Conservation (phyloP, 2,113 vertebrate species). For the Lampris incognitus region DNA sequence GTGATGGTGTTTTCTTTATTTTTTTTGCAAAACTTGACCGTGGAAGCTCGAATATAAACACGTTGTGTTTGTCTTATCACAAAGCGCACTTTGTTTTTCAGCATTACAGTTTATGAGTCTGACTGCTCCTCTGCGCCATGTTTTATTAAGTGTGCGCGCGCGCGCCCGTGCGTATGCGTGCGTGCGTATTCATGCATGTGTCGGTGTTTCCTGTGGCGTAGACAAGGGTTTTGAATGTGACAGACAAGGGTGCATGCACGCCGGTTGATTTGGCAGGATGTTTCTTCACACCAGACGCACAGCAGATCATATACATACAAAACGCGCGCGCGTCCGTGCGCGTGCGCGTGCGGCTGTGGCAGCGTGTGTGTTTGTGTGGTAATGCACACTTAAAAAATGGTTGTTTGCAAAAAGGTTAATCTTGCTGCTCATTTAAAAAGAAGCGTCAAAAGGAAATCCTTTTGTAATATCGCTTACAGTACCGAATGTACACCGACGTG, state of each 20-base stretch:
- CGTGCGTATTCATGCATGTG: slow-evolving; percentile 12
- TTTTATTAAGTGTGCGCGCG: slow-evolving; percentile 58
- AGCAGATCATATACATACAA: slow-evolving; percentile 47
- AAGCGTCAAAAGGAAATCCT: too few relatives aligned
- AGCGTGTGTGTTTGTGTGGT: slow-evolving; percentile 8
- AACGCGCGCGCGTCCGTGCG: slow-evolving; percentile 36
- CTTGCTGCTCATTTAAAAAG: too few relatives aligned
- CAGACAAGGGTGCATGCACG: slow-evolving; percentile 66
- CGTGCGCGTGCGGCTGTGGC: slow-evolving; percentile 35
- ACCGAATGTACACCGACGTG: too few relatives aligned
- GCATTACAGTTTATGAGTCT: slow-evolving; percentile 25
- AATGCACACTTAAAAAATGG: too few relatives aligned
- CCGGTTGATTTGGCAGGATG: slow-evolving; percentile 66
- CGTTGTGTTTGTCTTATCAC: not conserved
- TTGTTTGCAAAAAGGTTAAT: too few relatives aligned
- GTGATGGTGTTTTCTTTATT: not conserved
- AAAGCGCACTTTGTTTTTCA: slow-evolving; percentile 39
- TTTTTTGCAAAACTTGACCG: not conserved
- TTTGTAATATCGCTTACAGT: too few relatives aligned
- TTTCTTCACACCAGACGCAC: slow-evolving; percentile 64
- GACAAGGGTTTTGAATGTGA: slow-evolving; percentile 75
- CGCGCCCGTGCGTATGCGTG: slow-evolving; percentile 19
- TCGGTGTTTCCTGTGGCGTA: slow-evolving; percentile 74
- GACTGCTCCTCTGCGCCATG: not conserved
- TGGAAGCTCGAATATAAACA: slow-evolving; percentile 14